Percentiles rank a stretch among this genome's conserved stretches.
phyloP scores from a whole-genome alignment of 2,888 invertebrate genomes.

The Synergus gifuensis region DNA sequence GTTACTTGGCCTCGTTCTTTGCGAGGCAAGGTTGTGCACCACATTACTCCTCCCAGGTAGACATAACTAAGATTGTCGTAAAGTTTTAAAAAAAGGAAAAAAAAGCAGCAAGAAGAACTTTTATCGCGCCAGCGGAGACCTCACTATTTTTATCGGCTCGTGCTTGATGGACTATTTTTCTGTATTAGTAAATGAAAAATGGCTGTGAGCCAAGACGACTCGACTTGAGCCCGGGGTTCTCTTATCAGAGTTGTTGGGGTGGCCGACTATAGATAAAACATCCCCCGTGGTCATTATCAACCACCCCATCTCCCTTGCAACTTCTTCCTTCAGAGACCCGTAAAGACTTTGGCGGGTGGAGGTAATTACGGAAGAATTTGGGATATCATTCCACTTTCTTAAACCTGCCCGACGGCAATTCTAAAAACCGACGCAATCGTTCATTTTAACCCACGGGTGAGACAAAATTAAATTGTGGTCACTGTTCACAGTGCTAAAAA shows the following conservation, averaged over 20 bases:
- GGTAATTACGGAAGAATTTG: constrained; percentile 49
- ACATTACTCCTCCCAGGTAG: background rate
- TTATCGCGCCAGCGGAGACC: constrained; percentile 53
- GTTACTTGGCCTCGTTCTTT: constrained; percentile 25
- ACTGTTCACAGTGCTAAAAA: background rate
- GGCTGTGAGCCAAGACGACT: constrained; percentile 60
- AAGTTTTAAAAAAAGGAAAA: constrained; percentile 37
- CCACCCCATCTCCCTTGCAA: constrained; percentile 46
- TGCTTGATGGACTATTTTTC: constrained; percentile 63
- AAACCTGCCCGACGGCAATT: constrained; percentile 26
- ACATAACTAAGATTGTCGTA: constrained; percentile 30
- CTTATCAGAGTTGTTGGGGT: constrained; percentile 56
- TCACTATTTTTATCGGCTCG: constrained; percentile 55
- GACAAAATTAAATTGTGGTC: constrained; percentile 18
- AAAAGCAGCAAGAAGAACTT: constrained; percentile 49
- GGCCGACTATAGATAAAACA: constrained; percentile 56
- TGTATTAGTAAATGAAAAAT: constrained; percentile 68
- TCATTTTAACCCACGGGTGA: background rate
- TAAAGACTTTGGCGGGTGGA: constrained; percentile 30
- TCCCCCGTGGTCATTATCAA: constrained; percentile 60
- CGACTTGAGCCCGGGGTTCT: constrained; percentile 49
- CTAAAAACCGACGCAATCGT: background rate
- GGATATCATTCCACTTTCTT: constrained; percentile 46
- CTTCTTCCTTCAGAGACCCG: constrained; percentile 30
- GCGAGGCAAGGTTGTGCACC: background rate